These are phyloP conservation scores for Hydractinia echinata DNA, from an alignment of 30 jellyfish, hydroid and myxozoan species.

Conservation along the genomic window DNA sequence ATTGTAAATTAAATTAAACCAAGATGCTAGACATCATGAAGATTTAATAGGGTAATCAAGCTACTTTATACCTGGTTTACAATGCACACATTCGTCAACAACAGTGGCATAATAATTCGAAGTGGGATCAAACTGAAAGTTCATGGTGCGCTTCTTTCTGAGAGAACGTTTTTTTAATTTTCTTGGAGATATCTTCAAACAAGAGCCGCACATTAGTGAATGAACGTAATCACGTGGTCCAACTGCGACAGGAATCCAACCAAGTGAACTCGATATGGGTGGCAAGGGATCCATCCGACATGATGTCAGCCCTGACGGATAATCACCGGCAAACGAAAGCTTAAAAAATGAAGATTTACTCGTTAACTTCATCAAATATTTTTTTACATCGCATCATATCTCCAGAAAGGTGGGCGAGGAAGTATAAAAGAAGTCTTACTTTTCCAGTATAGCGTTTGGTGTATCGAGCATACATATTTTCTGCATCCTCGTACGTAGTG, in stretches of 20 bases:
- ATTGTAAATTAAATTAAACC: background rate
- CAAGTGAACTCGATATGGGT: slow-evolving; percentile 43
- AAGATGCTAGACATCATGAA: background rate
- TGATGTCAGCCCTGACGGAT: slow-evolving; percentile 80
- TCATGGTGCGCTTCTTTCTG: background rate
- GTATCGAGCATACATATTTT: slow-evolving; percentile 8
- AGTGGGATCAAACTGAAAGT: slow-evolving; percentile 7
- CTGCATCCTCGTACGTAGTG: slow-evolving; percentile 12
- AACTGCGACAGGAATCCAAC: slow-evolving; percentile 87
- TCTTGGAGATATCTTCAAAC: slow-evolving; percentile 51
- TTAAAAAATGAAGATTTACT: background rate
- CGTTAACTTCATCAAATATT: background rate
- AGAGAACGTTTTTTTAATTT: background rate
- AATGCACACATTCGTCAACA: slow-evolving; percentile 66
- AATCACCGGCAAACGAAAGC: slow-evolving; percentile 75
- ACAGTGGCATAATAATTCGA: slow-evolving; percentile 41
- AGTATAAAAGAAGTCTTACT: background rate
- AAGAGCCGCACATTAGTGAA: slow-evolving; percentile 73
- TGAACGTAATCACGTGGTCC: slow-evolving; percentile 60
- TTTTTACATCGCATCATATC: background rate
- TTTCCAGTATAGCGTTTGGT: slow-evolving; percentile 39
- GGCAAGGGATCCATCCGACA: slow-evolving; percentile 91
- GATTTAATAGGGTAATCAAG: background rate
- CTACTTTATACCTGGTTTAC: slow-evolving; percentile 51
- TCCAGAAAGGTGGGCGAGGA: background rate